Conservation (phyloP, 2,113 vertebrate species). For the Neofelis nebulosa region DNA sequence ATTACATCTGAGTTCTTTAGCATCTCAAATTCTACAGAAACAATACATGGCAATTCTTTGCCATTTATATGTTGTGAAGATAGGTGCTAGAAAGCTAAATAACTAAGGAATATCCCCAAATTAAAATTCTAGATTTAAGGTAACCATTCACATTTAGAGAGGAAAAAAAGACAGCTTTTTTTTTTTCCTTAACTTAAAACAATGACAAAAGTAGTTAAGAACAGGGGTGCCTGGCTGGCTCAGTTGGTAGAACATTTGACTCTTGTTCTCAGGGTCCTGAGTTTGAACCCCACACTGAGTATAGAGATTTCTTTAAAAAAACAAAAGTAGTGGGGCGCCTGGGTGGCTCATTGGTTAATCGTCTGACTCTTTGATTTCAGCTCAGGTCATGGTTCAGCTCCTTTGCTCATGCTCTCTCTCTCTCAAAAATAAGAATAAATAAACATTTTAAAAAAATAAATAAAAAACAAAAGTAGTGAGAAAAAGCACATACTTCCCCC, state of each 20-base stretch:
- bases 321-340: not conserved
- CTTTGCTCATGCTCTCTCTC: too few relatives aligned
- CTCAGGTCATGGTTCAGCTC: not conserved
- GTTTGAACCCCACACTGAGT: not conserved
- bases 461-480: not conserved
- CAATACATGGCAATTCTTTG: not conserved
- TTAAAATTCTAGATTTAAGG: constrained; percentile 36
- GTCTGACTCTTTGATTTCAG: not conserved
- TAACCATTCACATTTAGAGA: not conserved
- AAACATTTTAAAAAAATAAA: not conserved
- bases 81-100: not conserved
- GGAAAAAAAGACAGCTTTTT: not conserved
- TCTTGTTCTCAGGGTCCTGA: not conserved
- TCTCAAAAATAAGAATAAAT: not conserved
- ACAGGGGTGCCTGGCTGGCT: not conserved
- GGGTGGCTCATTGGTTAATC: not conserved
- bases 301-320: not conserved
- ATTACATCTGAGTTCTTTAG: not conserved
- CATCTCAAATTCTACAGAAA: not conserved
- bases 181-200: not conserved
- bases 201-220: not conserved
- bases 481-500: not conserved
- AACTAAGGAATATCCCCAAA: not conserved
- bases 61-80: not conserved
- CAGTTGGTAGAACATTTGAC: not conserved